These are phyloP conservation scores for Monochamus saltuarius DNA, from an alignment of 1,140 invertebrate species.

Conservation along the genomic window DNA sequence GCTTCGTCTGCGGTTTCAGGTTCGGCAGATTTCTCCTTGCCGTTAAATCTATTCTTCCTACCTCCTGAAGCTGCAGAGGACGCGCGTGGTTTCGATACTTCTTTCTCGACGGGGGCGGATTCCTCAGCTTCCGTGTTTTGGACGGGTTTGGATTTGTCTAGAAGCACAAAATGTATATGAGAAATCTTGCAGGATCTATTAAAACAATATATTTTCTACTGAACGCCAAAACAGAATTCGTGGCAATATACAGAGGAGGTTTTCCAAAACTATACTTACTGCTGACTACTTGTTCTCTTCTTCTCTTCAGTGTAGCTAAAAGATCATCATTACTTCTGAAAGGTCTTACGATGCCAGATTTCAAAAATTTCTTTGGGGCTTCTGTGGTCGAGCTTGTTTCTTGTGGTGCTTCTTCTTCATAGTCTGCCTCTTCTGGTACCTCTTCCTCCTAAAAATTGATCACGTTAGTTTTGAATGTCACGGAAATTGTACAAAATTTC, in stretches of 20 bases:
- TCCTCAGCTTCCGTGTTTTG: constrained; percentile 26
- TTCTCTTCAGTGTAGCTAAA: constrained; percentile 66
- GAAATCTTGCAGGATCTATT: not conserved
- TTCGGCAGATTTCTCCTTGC: constrained; percentile 12
- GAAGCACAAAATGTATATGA: not conserved
- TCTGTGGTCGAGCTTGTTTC: constrained; percentile 62
- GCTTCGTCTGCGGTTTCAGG: constrained; percentile 26
- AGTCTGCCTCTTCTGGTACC: constrained; percentile 51
- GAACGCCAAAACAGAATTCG: no score
- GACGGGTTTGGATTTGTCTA: constrained; percentile 35
- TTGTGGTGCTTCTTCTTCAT: constrained; percentile 52
- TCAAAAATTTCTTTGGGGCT: constrained; percentile 60
- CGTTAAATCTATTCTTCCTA: constrained; percentile 26
- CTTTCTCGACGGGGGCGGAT: constrained; percentile 20
- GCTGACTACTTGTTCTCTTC: constrained; percentile 57
- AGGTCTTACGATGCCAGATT: constrained; percentile 63
- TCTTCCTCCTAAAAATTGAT: constrained; percentile 36
- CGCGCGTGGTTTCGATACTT: constrained; percentile 17
- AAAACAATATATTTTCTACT: no score
- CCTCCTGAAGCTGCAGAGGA: constrained; percentile 10
- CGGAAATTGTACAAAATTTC: not conserved
- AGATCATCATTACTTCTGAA: constrained; percentile 74
- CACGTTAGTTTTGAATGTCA: not conserved
- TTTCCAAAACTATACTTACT: constrained; percentile 43
- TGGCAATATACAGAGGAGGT: no score